Conservation (phyloP, 1,140 invertebrate genomes). For the Zaprionus ghesquierei region DNA sequence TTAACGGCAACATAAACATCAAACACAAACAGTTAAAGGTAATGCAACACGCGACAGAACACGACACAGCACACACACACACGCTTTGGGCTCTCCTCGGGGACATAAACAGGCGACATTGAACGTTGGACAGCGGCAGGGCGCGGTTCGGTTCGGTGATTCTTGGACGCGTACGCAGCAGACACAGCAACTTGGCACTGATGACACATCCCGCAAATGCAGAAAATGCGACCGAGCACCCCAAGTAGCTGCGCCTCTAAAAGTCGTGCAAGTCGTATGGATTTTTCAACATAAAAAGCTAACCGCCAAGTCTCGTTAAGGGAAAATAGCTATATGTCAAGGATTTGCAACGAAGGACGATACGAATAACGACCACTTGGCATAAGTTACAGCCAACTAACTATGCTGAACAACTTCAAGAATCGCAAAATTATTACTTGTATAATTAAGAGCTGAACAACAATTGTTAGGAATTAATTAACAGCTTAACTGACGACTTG, state of each 20-base stretch:
- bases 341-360: background rate
- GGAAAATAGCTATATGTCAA: background rate
- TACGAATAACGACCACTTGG: background rate
- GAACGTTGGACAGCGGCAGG: background rate
- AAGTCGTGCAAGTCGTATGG: background rate
- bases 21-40: conserved; percentile 61
- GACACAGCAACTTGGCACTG: conserved; percentile 17
- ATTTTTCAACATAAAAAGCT: background rate
- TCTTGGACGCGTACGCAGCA: conserved; percentile 9
- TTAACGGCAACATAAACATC: background rate
- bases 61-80: background rate
- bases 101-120: conserved; percentile 21
- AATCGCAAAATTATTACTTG: no score
- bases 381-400: background rate
- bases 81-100: background rate
- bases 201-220: conserved; percentile 20
- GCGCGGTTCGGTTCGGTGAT: conserved; percentile 5
- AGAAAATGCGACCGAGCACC: background rate
- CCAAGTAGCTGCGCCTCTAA: background rate
- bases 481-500: no score
- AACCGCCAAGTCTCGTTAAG: background rate
- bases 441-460: no score
- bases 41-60: conserved; percentile 57
- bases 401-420: background rate
- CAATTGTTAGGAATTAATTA: background rate